Evolutionary conservation across 2,113 vertebrate genomes (phyloP), one percentile per base, ranked within the genome.

Genomic region (Podarcis cretensis): DNA sequence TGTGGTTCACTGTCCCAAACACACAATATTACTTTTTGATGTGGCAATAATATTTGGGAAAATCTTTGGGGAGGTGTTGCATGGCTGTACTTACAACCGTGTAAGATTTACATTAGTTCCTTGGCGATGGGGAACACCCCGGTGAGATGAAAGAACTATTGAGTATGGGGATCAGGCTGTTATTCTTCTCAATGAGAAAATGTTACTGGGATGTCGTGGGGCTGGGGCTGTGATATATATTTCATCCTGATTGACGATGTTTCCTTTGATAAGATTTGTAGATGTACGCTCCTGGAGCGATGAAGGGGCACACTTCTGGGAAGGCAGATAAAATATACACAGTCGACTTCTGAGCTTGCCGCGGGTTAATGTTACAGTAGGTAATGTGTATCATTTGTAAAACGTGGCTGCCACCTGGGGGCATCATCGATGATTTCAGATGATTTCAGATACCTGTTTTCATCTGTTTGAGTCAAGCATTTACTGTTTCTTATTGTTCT

Each of bases 401-500:
- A 87, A 68, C 8, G 32, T 69, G 77, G 37, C 79, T 81, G 54
- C 74, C 91, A 76, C 87, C 92, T 92, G 76, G 66, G 77, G 91
- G 71, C 14, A 81, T 84, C 86, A 25, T 83, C 83, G 86, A 86
- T 93, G 84, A 71, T 73, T 92, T 90, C 73, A 91, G 75, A 92
- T 87, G 63, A 83, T 83, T 66, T 78, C 74, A 85, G 30, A 71
- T 83, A 71, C 54, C 85, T 73, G 48, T 79, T 87, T 87, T 63
- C 85, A 90, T 93, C 81, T 12, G 65, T 88, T 85, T 86, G 84
- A 84, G 20, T 74, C 7, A 87, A 88, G 93, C 63, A 63, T 79
- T 96, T 90, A 93, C 71, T 1, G 2, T 89, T 93, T 79, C 93
- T 27, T 37, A 85, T 89, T 94, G 94, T 93, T 96, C 92, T 91